Conservation (phyloP, 1,140 invertebrate genomes). For the Neoseiulus cucumeris region DNA sequence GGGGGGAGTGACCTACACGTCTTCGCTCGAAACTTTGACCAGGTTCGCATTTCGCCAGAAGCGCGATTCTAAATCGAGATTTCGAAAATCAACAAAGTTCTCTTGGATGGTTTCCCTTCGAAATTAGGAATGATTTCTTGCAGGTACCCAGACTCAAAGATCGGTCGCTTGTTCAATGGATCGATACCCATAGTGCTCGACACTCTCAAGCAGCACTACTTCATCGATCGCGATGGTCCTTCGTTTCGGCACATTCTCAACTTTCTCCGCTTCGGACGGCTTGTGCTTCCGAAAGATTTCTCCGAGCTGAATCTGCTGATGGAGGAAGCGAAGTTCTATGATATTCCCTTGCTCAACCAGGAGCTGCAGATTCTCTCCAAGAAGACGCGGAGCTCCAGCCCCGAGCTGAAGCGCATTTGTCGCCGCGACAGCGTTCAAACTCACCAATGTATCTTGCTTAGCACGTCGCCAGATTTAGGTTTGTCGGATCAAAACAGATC, state of each 20-base stretch:
- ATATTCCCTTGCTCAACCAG: slow-evolving; percentile 47
- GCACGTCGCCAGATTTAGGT: slow-evolving; percentile 64
- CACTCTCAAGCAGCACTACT: slow-evolving; percentile 90
- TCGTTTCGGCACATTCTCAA: slow-evolving; percentile 91
- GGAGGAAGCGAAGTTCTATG: slow-evolving; percentile 79
- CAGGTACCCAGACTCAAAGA: slow-evolving; percentile 73
- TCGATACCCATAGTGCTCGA: slow-evolving; percentile 86
- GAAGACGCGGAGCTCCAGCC: too few relatives aligned
- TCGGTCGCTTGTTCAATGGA: slow-evolving; percentile 88
- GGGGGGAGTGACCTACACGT: slow-evolving; percentile 87
- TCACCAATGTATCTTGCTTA: slow-evolving; percentile 59
- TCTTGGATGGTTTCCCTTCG: too few relatives aligned
- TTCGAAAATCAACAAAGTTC: slow-evolving; percentile 8
- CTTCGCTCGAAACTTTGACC: slow-evolving; percentile 79
- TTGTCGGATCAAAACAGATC: neutral
- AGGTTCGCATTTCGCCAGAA: slow-evolving; percentile 42
- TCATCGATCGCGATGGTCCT: slow-evolving; percentile 82
- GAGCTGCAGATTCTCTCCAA: slow-evolving; percentile 28
- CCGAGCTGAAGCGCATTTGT: neutral
- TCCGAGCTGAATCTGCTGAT: slow-evolving; percentile 66
- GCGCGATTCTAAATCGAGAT: neutral
- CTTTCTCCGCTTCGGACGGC: slow-evolving; percentile 69
- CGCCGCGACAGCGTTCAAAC: slow-evolving; percentile 19
- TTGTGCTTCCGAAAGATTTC: slow-evolving; percentile 69
- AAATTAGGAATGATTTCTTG: too few relatives aligned